A percentile compares a stretch with the other conserved stretches of the same genome.
These are phyloP conservation scores for Epizoanthus fatuus DNA, from an alignment of 92 coral and sea anemone genomes.

Conservation along the genomic window DNA sequence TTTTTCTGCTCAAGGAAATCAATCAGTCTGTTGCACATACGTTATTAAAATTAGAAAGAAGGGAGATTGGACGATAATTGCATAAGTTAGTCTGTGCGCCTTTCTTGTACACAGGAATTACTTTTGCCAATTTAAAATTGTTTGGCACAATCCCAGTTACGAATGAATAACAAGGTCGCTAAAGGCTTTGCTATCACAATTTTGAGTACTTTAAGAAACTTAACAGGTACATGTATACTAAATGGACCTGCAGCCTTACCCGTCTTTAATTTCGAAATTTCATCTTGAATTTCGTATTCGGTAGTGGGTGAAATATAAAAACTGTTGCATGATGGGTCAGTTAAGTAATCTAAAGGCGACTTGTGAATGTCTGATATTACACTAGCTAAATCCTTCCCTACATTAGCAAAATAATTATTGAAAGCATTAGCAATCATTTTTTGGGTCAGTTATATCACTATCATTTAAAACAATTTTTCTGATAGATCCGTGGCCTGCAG, in stretches of 20 bases:
- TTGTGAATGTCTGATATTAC: no score
- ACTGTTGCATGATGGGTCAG: neutral
- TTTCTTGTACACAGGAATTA: neutral
- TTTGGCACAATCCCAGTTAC: neutral
- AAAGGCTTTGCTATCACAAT: neutral
- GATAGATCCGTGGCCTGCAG: no score
- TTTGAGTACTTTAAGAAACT: neutral
- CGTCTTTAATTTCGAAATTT: neutral
- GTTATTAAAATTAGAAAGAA: neutral
- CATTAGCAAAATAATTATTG: no score
- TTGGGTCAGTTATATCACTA: no score
- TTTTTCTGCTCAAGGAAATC: conserved; percentile 42
- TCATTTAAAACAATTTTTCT: no score
- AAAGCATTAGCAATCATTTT: no score
- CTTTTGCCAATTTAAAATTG: neutral
- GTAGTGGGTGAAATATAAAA: neutral
- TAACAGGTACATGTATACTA: neutral
- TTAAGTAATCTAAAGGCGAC: neutral
- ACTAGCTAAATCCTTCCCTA: no score
- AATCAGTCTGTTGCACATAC: conserved; percentile 3
- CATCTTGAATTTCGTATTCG: neutral
- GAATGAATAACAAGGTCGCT: neutral
- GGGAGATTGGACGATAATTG: neutral
- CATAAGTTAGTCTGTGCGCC: neutral
- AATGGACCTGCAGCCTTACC: neutral